A percentile compares a stretch with the other conserved stretches of the same genome.
These are phyloP conservation scores for Pseudochaenichthys georgianus DNA, from an alignment of 2,797 vertebrate species.

Conservation along the genomic window DNA sequence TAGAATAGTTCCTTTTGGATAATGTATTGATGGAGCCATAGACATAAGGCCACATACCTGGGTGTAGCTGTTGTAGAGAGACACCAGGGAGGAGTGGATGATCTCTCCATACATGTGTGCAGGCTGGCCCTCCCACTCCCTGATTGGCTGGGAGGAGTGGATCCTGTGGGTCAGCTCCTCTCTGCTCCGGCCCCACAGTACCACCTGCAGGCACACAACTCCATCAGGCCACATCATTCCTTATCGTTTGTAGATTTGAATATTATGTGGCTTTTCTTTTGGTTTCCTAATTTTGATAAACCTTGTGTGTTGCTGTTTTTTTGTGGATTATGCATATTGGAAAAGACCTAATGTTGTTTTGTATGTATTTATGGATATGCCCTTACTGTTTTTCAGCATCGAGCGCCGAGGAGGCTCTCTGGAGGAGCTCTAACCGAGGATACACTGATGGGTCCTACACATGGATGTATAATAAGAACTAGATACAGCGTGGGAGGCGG, in stretches of 20 bases:
- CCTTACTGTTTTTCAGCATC: no score
- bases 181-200: slow-evolving; percentile 84
- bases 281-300: not conserved
- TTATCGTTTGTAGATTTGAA: not conserved
- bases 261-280: not conserved
- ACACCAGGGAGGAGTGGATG: slow-evolving; percentile 85
- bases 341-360: not conserved
- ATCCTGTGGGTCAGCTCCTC: slow-evolving; percentile 83
- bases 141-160: slow-evolving; percentile 81
- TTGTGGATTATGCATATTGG: not conserved
- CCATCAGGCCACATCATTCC: not conserved
- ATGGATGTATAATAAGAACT: no score
- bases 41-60: slow-evolving; percentile 70
- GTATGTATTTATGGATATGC: no score
- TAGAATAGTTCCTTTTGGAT: no score
- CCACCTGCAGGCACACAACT: slow-evolving; percentile 72
- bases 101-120: slow-evolving; percentile 86
- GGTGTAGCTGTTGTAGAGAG: slow-evolving; percentile 77
- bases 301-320: not conserved
- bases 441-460: no score
- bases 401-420: no score
- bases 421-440: no score
- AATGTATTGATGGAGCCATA: not conserved
- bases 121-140: slow-evolving; percentile 86
- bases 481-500: no score